Evolutionary conservation across 1,140 invertebrate species (phyloP), one percentile per base, ranked within the genome.

Genomic region (Conopomorpha cramerella): DNA sequence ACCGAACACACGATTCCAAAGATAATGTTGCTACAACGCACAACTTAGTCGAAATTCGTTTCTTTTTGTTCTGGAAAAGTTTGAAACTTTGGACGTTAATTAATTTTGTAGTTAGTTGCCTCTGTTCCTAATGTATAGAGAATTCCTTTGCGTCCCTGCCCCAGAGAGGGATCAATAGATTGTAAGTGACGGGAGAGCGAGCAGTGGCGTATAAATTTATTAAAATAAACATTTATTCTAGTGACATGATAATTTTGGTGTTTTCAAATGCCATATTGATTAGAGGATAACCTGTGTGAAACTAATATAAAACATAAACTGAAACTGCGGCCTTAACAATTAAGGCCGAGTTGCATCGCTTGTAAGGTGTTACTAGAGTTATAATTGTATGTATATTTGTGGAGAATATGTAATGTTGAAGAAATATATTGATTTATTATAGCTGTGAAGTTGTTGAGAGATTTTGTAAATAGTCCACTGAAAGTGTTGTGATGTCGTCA

Each of bases 361-460:
- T 37, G 49, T 54, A 43, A 51, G 41, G 33, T 45, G 45, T 48
- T 45, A 45, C 48, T 51, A 55, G 43, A 52, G 37, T 58, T 59
- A 58, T 61, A 64, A 57, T 61, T 66, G 39, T 67, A 65, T 67
- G 63, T 67, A 67, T 71, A 71, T 66, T 63, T 67, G 62, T 56
- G 61, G 57, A 48, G 48, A 51, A 41, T 46, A n/a, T 40, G 51
- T 55, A 45, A 45, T 36, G 43, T 50, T 51, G 34, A 44, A 44
- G n/a, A n/a, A n/a, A 35, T 51, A 44, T 55, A 46, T 45, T 49
- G n/a, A n/a, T n/a, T n/a, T n/a, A n/a, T n/a, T n/a, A n/a, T 47
- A 46, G 44, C 33, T 46, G 43, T 43, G 46, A 46, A 46, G 37
- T 43, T 42, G 34, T 54, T 39, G 47, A 42, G 14, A 34, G 34